These are phyloP conservation scores for Microcebus ravelobensis DNA, from an alignment of 2,113 vertebrate species.

Conservation along the genomic window DNA sequence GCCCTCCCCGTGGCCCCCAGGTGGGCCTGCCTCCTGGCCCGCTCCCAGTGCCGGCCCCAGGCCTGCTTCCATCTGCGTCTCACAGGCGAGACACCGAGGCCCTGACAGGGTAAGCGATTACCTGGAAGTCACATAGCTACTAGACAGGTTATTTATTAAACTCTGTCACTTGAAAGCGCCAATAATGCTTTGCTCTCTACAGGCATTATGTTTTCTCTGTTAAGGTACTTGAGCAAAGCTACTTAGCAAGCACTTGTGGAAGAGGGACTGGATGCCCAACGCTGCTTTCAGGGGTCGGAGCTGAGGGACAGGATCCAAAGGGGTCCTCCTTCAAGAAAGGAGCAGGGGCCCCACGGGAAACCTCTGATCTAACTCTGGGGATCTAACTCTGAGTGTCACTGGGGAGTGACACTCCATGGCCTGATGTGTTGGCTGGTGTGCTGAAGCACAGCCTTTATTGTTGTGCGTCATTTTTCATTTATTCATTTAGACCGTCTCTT, in stretches of 20 bases:
- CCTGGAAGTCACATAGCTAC: neutral
- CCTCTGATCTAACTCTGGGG: neutral
- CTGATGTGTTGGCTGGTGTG: no score
- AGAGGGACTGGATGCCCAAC: neutral
- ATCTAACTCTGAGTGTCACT: no score
- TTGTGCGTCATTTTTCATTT: neutral
- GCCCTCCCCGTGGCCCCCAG: no score
- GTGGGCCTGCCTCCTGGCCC: no score
- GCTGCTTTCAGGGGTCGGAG: neutral
- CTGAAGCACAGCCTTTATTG: rapidly evolving
- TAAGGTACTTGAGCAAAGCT: neutral
- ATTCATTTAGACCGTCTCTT: neutral
- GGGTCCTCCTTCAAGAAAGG: neutral
- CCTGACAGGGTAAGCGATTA: neutral
- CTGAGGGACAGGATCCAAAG: neutral
- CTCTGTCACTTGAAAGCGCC: neutral
- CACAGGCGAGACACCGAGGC: neutral
- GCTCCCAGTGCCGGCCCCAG: no score
- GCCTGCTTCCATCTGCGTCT: neutral
- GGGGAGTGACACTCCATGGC: rapidly evolving
- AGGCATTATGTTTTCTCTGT: neutral
- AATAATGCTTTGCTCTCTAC: neutral
- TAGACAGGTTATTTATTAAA: neutral
- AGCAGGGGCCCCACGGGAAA: no score
- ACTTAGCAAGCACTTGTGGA: neutral